Evolutionary conservation across 2,888 invertebrate genomes (phyloP).

Genomic region (Marronus borbonicus): DNA sequence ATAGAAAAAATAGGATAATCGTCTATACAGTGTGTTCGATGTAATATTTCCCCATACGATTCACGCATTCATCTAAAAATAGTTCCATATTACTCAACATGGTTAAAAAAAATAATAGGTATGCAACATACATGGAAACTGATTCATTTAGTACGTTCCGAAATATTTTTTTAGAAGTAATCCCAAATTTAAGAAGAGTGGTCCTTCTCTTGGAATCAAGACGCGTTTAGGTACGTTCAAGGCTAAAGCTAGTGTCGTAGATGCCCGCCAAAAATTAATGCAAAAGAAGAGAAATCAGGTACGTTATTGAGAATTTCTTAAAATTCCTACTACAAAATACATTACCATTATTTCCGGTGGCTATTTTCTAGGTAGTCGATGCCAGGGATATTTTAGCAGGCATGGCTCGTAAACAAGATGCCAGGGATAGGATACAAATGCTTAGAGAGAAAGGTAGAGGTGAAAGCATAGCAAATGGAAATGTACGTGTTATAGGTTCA

Average conservation of each 20-base stretch:
- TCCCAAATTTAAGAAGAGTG: slow-evolving; percentile 26
- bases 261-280: slow-evolving; percentile 86
- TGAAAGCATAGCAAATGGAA: slow-evolving; percentile 62
- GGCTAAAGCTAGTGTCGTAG: slow-evolving; percentile 66
- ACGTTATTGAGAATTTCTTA: neutral
- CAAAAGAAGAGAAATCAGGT: slow-evolving; percentile 84
- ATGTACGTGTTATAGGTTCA: slow-evolving; percentile 67
- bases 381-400: slow-evolving; percentile 86
- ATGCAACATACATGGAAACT: neutral
- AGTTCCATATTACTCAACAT: neutral
- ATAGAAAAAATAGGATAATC: neutral
- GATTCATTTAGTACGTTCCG: slow-evolving; percentile 9
- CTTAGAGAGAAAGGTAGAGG: slow-evolving; percentile 73
- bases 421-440: slow-evolving; percentile 80
- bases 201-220: slow-evolving; percentile 37
- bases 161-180: slow-evolving; percentile 20
- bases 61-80: neutral
- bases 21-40: neutral
- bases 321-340: no score
- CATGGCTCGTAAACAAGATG: slow-evolving; percentile 83
- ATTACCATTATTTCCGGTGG: neutral
- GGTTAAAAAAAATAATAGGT: slow-evolving; percentile 48
- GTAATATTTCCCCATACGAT: slow-evolving; percentile 1
- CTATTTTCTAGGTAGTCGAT: slow-evolving; percentile 71
- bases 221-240: slow-evolving; percentile 49